phyloP scores from a whole-genome alignment of 2,113 vertebrate genomes.

The Chauna torquata region DNA sequence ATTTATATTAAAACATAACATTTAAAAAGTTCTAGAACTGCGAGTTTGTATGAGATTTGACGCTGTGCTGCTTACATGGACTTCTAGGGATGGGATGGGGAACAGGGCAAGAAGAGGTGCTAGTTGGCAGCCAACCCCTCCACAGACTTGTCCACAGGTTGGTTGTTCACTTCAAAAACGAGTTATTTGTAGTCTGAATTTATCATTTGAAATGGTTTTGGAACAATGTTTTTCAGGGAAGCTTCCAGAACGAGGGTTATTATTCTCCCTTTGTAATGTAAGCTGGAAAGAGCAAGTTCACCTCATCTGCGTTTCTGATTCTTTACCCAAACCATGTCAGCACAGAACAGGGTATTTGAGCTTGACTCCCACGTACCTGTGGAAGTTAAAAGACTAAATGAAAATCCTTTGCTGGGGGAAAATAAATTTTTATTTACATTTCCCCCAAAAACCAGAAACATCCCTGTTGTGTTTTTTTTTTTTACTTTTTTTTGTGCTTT shows the following conservation, averaged over 20 bases:
- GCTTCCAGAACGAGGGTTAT: slow-evolving; percentile 60
- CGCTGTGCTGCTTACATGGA: slow-evolving; percentile 58
- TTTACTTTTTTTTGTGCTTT: slow-evolving; percentile 75
- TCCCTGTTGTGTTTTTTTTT: slow-evolving; percentile 69
- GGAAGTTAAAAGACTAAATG: slow-evolving; percentile 70
- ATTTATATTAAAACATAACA: slow-evolving; percentile 73
- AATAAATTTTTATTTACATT: slow-evolving; percentile 64
- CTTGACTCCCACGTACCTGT: slow-evolving; percentile 64
- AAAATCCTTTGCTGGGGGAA: slow-evolving; percentile 49
- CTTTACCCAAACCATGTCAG: slow-evolving; percentile 69
- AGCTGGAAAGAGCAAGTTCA: slow-evolving; percentile 61
- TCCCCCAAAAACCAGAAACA: slow-evolving; percentile 64
- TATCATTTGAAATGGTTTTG: slow-evolving; percentile 64
- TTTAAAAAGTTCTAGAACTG: slow-evolving; percentile 41
- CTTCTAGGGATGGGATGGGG: slow-evolving; percentile 13
- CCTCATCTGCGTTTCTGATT: slow-evolving; percentile 55
- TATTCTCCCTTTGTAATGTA: slow-evolving; percentile 53
- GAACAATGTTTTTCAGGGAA: slow-evolving; percentile 73
- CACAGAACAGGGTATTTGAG: slow-evolving; percentile 78
- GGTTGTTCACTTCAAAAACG: slow-evolving; percentile 26
- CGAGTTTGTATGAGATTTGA: background rate
- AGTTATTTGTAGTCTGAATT: slow-evolving; percentile 49
- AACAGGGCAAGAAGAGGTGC: slow-evolving; percentile 54
- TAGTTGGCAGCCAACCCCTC: slow-evolving; percentile 48
- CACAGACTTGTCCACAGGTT: slow-evolving; percentile 29